Base-by-base conservation (phyloP, 2,797 vertebrate genomes). In the Urosaurus nigricauda region DNA sequence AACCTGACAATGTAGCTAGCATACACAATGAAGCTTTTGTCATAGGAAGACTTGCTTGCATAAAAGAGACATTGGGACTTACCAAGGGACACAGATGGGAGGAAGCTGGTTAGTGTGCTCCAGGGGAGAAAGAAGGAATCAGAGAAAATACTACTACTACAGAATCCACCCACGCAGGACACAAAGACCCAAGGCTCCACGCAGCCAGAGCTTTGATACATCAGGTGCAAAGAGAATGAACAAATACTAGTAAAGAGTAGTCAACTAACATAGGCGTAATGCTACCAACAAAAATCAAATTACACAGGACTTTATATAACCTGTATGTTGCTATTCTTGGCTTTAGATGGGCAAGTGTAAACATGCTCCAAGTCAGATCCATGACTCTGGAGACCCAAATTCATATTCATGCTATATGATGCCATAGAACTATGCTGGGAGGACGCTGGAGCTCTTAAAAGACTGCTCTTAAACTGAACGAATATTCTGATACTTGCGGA, bases 101-200 rank as follows among this genome's bases (percentile, higher is more conserved):
- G 86, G 74, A 91, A 95, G 91, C 89, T 85, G 86, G 89, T 88
- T 68, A 4, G 79, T 84, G 37, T 85, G 89, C 88, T 95, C 92
- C 91, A 93, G 78, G 32, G 93, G 87, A 92, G 86, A 92, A 80
- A 90, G 40, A 0, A 75, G 5, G 74, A 90, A 84, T 88, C 63
- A 81, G 53, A 82, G 63, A 65, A 88, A 87, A 93, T 71, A 63
- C 87, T 90, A 93, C 88, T 89, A 94, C 91, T 96, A 93, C 92
- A 92, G 89, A 92, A 94, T 95, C 94, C 93, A 95, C 95, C 95
- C 94, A 96, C 95, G 96, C 94, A 65, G 88, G 90, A 14, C 87
- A 91, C 87, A 94, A 92, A 94, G 0, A 85, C 90, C 94, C 85
- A 79, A 83, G 91, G 93, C 89, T 37, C 88, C 90, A 92, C 91